Base-by-base conservation (phyloP, 2,113 vertebrate species). In the Ivindomyrus marchei region DNA sequence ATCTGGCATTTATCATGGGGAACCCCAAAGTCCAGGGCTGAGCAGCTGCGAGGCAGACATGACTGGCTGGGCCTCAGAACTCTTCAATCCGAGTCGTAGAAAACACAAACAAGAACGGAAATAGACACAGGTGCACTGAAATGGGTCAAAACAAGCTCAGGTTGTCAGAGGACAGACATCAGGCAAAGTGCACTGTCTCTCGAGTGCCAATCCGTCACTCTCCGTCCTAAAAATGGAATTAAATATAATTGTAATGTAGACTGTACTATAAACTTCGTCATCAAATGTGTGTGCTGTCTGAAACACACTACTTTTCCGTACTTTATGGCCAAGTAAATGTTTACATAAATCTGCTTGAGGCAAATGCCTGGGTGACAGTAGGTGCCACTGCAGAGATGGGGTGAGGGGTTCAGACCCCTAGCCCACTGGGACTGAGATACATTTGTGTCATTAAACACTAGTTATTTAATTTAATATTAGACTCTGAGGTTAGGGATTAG, bases 1-100 rank as follows among this genome's bases (percentile, higher is more conserved):
- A 70, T 31, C 62, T 70, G 62, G 62, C 62, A 70, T 70, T 70
- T 70, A 70, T 70, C n/a, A 10, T 70, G 27, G 62, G 62, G 62
- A 10, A 31, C 62, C 62, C 62, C 62, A 31, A 70, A 77, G 49
- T 47, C 27, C 58, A 47, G 31, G n/a, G 46, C 46, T 17, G 19
- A 56, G 52, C 89, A 89, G 89, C 49, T 89, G 89, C 31, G 77
- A 77, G 27, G 47, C 19, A 52, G 49, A 46, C 36, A 39, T 24
- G 77, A 85, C 50, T 56, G 24, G 49, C 15, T 2, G 19, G 50
- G 31, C 17, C 49, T 50, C 66, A 80, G 49, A 21, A 85, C 89
- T 56, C 49, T 24, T 15, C 13, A 89, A 17, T 52, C 88, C 49
- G 1, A 19, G 47, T 24, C 8, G 47, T 8, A 85, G 24, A 17